Evolutionary conservation across 2,113 vertebrate genomes (phyloP).

Genomic region (Colius striatus): DNA sequence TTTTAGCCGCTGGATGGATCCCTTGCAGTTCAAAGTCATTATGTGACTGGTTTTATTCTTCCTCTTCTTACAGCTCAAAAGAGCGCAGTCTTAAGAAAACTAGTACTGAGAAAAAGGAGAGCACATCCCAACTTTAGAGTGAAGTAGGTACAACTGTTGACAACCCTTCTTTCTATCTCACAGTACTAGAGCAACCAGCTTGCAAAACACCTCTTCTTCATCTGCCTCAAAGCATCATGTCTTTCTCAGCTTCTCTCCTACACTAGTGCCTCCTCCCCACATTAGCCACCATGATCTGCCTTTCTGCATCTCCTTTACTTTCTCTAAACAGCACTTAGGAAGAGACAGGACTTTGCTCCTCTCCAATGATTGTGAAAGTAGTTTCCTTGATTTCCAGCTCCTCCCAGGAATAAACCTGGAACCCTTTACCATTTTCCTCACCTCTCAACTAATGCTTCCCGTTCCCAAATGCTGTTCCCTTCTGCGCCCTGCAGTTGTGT

Average conservation of each 20-base stretch:
- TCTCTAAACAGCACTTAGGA: neutral
- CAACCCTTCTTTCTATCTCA: neutral
- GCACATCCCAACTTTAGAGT: neutral
- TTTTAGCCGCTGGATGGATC: neutral
- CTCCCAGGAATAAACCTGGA: neutral
- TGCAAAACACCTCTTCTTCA: neutral
- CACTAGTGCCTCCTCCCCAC: neutral
- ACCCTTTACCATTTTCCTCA: neutral
- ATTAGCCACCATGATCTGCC: neutral
- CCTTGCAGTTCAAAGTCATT: neutral
- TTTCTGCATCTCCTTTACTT: neutral
- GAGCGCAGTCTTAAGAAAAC: neutral
- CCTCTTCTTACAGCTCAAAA: neutral
- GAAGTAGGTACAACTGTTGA: neutral
- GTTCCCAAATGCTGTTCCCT: neutral
- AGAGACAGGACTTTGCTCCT: neutral
- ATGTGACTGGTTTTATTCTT: neutral
- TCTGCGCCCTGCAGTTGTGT: neutral
- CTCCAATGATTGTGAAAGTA: neutral
- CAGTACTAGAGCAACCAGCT: neutral
- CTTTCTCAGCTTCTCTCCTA: neutral
- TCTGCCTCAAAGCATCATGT: neutral
- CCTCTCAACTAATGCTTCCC: neutral
- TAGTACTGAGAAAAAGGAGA: neutral
- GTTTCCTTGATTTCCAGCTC: accelerated